These are phyloP conservation scores for Drosophila pectinifera DNA, from an alignment of 1,140 invertebrate species.

Conservation along the genomic window DNA sequence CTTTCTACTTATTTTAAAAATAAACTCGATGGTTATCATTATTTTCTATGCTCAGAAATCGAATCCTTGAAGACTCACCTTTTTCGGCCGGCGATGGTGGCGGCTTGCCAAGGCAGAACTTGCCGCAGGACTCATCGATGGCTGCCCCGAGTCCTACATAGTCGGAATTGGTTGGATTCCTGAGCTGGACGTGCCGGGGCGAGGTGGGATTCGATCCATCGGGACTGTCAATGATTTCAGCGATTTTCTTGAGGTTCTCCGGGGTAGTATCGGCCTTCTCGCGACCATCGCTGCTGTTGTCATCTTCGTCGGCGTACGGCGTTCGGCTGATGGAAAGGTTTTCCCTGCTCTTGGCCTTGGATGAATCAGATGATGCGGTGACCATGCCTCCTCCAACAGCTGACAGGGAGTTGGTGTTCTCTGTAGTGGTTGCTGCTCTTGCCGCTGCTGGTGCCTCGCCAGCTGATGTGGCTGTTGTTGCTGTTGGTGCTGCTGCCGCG, in stretches of 20 bases:
- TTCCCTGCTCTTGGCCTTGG: conserved; percentile 47
- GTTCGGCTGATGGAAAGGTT: conserved; percentile 26
- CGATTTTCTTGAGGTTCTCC: conserved; percentile 83
- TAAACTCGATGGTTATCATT: too few relatives aligned
- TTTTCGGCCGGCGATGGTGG: conserved; percentile 76
- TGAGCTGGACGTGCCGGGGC: conserved; percentile 44
- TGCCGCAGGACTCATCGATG: conserved; percentile 80
- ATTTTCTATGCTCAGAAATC: too few relatives aligned
- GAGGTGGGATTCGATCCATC: conserved; percentile 27
- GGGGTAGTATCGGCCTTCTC: conserved; percentile 82
- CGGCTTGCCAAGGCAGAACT: conserved; percentile 78
- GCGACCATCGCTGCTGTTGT: conserved; percentile 72
- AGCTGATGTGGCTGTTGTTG: conserved; percentile 31
- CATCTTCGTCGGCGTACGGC: conserved; percentile 60
- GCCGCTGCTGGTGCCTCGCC: conserved; percentile 17
- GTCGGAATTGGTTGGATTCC: conserved; percentile 37
- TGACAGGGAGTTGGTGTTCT: conserved; percentile 12
- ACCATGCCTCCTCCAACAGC: conserved; percentile 30
- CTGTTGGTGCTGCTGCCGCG: conserved; percentile 51
- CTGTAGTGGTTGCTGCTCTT: conserved; percentile 17
- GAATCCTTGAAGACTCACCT: conserved; percentile 52
- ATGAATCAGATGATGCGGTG: conserved; percentile 50
- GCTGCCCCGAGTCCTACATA: conserved; percentile 75
- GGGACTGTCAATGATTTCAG: conserved; percentile 72
- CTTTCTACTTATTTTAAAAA: too few relatives aligned